These are phyloP conservation scores for Popillia japonica DNA, from an alignment of 1,140 invertebrate species.

Conservation along the genomic window DNA sequence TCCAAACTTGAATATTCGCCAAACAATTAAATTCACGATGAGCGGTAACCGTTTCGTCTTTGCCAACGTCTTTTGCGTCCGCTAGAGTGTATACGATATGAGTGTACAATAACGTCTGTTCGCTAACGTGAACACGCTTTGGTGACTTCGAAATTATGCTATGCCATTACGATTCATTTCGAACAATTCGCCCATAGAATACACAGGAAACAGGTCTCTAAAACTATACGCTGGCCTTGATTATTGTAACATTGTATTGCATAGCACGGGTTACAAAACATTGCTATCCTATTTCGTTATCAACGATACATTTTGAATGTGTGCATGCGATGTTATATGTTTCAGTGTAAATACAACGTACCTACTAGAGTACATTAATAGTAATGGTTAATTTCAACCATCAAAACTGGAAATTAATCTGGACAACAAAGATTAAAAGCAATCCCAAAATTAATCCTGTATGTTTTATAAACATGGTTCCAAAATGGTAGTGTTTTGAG, in stretches of 20 bases:
- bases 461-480: no score
- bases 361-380: neutral
- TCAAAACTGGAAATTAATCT: no score
- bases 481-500: no score
- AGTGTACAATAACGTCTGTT: neutral
- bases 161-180: conserved; percentile 27
- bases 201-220: conserved; percentile 28
- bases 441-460: no score
- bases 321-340: neutral
- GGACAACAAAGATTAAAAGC: no score
- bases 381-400: neutral
- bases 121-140: conserved; percentile 20
- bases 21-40: neutral
- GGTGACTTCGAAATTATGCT: conserved; percentile 26
- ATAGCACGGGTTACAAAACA: neutral
- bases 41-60: neutral
- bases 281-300: neutral
- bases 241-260: neutral
- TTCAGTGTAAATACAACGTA: neutral
- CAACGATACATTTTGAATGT: neutral
- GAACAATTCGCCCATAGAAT: conserved; percentile 24
- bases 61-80: neutral
- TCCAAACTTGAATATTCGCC: neutral
- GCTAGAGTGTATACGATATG: neutral
- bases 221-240: neutral